phyloP scores from a whole-genome alignment of 2,888 invertebrate species.

The Teleogryllus oceanicus region DNA sequence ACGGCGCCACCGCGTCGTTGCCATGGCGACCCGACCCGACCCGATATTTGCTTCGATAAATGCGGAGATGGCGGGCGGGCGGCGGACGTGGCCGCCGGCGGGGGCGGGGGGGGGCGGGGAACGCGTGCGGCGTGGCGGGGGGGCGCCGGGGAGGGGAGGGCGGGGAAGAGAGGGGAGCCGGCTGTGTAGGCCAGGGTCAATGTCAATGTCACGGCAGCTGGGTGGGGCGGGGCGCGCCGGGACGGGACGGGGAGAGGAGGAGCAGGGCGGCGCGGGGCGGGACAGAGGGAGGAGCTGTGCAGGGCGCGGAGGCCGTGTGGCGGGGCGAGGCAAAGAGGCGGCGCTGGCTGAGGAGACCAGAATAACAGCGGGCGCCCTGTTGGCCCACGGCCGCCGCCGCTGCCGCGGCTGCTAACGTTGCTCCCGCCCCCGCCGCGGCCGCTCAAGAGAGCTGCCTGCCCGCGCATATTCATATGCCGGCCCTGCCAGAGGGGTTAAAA shows the following conservation, averaged over 20 bases:
- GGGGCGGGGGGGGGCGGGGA: background rate
- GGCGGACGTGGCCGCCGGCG: background rate
- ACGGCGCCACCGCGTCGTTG: background rate
- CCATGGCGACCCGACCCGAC: background rate
- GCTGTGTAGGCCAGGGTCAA: constrained; percentile 12
- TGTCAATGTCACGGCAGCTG: constrained; percentile 18
- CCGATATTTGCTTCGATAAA: background rate
- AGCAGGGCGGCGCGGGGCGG: background rate
- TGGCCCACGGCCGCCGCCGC: too few species aligned
- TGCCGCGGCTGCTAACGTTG: too few species aligned
- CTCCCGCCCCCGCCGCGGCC: too few species aligned
- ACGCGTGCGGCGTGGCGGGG: too few species aligned
- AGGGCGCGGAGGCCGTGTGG: too few species aligned
- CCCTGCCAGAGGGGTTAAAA: too few species aligned
- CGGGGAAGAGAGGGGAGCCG: background rate
- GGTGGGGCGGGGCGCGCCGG: background rate
- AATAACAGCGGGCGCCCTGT: too few species aligned
- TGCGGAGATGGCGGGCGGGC: background rate
- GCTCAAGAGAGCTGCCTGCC: too few species aligned
- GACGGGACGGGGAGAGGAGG: background rate
- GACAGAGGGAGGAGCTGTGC: too few species aligned
- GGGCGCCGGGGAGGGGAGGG: background rate
- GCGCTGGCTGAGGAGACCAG: too few species aligned
- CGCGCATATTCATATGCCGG: too few species aligned
- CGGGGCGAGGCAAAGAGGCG: too few species aligned